Base-by-base conservation (phyloP, 2,888 invertebrate genomes). In the Congeria kusceri region DNA sequence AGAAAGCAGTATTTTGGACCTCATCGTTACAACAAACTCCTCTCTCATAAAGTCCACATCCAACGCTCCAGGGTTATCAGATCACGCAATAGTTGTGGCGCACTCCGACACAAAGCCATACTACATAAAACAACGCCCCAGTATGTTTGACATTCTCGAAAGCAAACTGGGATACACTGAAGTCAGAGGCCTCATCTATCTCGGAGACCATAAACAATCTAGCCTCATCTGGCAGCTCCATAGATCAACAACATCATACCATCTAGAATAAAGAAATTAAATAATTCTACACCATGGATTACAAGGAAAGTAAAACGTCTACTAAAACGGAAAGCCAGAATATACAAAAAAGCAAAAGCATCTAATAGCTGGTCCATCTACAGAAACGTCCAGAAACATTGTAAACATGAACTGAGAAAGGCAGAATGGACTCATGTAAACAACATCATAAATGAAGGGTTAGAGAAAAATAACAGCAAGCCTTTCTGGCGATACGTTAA, bases 21-120 rank as follows among this genome's bases (percentile, higher is more conserved):
- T 79, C 5, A 49, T 81, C 13, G 71, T 81, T 44, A 78, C 71
- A 0, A 68, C 79, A 23, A 69, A 83, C 47, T 79, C 83, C 28
- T 53, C 71, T 1, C 27, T 79, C 18, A 63, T 77, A 3, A 80
- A 83, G 58, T 77, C 79, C 15, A 67, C 79, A 44, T 28, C 23
- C 9, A 79, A 68, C 27, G 59, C 63, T 9, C 74, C 76, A 28
- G 74, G 79, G 1, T 73, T 77, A 62, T 83, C 70, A 27, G 74
- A 79, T 56, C 73, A 83, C 28, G 73, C 75, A 20, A 79, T 77
- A 7, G 39, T 79, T 5, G 68, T 77, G 7, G 64, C 64, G 5
- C 67, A 76, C 53, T 32, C 65, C 5, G 76, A 77, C 23, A 72
- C 62, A 32, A 32, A 32, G 32, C 32, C 32, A 7, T 32, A 32